A percentile compares a stretch with the other conserved stretches of the same genome.
Conservation (phyloP, 2,113 vertebrate species). For the Neotoma lepida region DNA sequence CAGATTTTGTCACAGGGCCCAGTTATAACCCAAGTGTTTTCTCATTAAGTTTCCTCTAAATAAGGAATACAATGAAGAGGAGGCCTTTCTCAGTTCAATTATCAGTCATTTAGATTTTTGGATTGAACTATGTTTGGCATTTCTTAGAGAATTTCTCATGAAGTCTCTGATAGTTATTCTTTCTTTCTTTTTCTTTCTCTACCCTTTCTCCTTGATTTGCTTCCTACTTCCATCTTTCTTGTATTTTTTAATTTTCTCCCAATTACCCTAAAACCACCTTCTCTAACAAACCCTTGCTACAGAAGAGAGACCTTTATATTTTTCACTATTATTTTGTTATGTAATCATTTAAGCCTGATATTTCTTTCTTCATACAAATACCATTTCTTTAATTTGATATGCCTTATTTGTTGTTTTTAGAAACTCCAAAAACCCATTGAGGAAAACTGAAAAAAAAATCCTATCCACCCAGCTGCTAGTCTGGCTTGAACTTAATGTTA, state of each 20-base stretch:
- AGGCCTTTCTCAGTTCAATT: neutral
- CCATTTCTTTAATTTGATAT: slow-evolving; percentile 5
- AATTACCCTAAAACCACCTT: neutral
- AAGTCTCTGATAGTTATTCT: neutral
- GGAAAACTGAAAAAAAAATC: neutral
- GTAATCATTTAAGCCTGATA: neutral
- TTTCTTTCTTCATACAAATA: neutral
- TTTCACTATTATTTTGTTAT: neutral
- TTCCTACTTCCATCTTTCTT: neutral
- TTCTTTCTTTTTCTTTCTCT: too few relatives aligned
- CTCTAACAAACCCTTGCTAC: neutral
- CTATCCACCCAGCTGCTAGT: slow-evolving; percentile 39
- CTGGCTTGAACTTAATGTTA: slow-evolving; percentile 62
- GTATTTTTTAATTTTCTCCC: neutral
- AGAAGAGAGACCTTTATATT: neutral
- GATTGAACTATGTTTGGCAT: neutral
- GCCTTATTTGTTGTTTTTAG: neutral
- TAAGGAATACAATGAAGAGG: neutral
- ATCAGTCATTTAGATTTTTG: neutral
- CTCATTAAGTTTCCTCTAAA: neutral
- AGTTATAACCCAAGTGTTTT: neutral
- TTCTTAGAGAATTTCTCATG: neutral
- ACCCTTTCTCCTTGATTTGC: neutral
- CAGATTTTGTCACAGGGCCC: neutral
- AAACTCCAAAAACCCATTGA: slow-evolving; percentile 22